These are phyloP conservation scores for Pampusana beccarii DNA, from an alignment of 2,113 vertebrate genomes.

Conservation along the genomic window DNA sequence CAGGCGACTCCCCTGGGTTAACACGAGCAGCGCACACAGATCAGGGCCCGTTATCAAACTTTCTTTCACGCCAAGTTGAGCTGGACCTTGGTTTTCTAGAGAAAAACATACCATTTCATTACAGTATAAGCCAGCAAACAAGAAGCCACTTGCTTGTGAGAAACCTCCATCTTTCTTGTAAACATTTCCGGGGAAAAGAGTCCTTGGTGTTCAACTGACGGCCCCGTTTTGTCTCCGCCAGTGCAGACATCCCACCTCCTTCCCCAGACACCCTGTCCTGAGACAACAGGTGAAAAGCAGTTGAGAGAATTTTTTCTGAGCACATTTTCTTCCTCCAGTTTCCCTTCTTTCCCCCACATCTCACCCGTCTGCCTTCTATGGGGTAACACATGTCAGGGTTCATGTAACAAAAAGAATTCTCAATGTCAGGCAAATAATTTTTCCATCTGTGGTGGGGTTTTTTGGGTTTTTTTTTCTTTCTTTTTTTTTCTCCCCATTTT, in stretches of 20 bases:
- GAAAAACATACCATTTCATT: not conserved
- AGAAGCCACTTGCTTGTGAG: fast-evolving
- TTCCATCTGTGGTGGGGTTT: conserved; percentile 59
- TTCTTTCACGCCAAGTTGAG: not conserved
- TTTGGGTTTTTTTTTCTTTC: not conserved
- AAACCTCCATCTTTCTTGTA: not conserved
- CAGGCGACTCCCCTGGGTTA: not conserved
- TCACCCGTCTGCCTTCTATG: conserved; percentile 10
- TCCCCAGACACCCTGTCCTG: not conserved
- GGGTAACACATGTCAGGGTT: conserved; percentile 43
- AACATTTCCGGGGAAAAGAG: not conserved
- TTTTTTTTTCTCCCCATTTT: not conserved
- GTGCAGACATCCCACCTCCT: not conserved
- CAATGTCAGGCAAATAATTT: conserved; percentile 69
- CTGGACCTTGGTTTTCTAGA: not conserved
- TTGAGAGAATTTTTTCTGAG: not conserved
- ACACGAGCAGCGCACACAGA: not conserved
- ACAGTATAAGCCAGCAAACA: fast-evolving
- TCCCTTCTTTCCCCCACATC: not conserved
- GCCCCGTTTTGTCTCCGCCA: fast-evolving
- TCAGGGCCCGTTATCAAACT: not conserved
- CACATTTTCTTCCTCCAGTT: conserved; percentile 25
- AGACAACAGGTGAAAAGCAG: conserved; percentile 60
- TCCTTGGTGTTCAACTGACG: fast-evolving
- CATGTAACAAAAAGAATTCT: conserved; percentile 67